These are phyloP conservation scores for Neosilurus hyrtlii DNA, from an alignment of 2,797 vertebrate genomes.

Conservation along the genomic window DNA sequence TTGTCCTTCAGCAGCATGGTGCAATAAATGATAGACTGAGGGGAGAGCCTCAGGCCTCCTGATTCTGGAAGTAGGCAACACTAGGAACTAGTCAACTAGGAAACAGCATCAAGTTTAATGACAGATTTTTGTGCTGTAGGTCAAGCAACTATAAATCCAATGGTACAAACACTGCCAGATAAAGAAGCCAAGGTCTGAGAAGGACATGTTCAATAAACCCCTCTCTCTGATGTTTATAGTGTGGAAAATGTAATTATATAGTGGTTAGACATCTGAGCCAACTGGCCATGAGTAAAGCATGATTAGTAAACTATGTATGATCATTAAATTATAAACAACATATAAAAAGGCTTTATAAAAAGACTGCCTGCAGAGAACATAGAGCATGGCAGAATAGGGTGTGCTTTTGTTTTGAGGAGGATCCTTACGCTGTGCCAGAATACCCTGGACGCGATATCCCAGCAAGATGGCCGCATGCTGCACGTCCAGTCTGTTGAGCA, in stretches of 20 bases:
- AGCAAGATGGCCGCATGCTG: slow-evolving; percentile 93
- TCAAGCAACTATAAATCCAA: slow-evolving; percentile 34
- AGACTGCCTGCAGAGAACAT: slow-evolving; percentile 10
- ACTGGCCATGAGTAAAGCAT: slow-evolving; percentile 8
- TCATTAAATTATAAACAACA: slow-evolving; percentile 12
- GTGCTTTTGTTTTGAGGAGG: background rate
- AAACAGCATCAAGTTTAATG: slow-evolving; percentile 40
- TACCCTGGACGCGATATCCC: slow-evolving; percentile 92
- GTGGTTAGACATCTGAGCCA: slow-evolving; percentile 21
- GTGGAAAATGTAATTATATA: slow-evolving; percentile 33
- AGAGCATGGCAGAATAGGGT: background rate
- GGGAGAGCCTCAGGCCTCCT: background rate
- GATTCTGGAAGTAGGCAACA: too few species aligned
- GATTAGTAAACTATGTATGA: slow-evolving; percentile 15
- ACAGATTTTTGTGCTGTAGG: slow-evolving; percentile 37
- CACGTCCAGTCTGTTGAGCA: slow-evolving; percentile 89
- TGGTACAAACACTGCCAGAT: slow-evolving; percentile 28
- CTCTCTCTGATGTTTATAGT: slow-evolving; percentile 37
- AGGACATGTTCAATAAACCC: slow-evolving; percentile 29
- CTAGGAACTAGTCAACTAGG: too few species aligned
- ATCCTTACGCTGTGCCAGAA: slow-evolving; percentile 90
- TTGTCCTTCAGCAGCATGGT: slow-evolving; percentile 1
- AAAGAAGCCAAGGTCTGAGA: slow-evolving; percentile 29
- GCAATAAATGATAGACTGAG: background rate
- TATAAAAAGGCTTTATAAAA: background rate